Percentiles rank a stretch among this genome's conserved stretches.
These are phyloP conservation scores for Isichthys henryi DNA, from an alignment of 2,113 vertebrate species.

Conservation along the genomic window DNA sequence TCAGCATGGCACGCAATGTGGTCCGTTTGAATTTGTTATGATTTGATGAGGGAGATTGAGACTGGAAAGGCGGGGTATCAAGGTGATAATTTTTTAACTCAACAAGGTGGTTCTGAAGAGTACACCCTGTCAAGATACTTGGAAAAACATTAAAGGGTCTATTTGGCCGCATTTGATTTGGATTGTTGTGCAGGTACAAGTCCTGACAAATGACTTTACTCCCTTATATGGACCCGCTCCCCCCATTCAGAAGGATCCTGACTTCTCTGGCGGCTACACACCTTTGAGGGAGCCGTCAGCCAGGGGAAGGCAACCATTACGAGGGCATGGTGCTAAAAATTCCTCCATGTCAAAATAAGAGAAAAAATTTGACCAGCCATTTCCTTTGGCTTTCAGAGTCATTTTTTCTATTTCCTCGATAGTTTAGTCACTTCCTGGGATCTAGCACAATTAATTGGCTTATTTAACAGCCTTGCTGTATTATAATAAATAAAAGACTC, in stretches of 20 bases:
- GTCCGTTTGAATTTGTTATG: background rate
- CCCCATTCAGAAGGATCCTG: background rate
- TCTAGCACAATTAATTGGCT: background rate
- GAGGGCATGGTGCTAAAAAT: conserved; percentile 51
- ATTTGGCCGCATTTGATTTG: conserved; percentile 24
- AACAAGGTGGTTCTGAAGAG: background rate
- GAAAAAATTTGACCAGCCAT: conserved; percentile 38
- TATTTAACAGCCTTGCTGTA: background rate
- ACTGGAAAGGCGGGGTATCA: background rate
- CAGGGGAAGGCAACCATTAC: conserved; percentile 34
- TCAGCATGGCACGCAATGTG: conserved; percentile 4
- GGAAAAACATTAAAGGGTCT: background rate
- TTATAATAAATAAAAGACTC: background rate
- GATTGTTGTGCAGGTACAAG: conserved; percentile 25
- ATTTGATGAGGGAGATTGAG: background rate
- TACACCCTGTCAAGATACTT: background rate
- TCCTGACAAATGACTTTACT: conserved; percentile 30
- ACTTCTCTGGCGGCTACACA: conserved; percentile 20
- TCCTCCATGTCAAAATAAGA: conserved; percentile 38
- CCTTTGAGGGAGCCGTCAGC: conserved; percentile 42
- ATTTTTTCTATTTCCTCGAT: conserved; percentile 25
- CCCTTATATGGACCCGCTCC: background rate
- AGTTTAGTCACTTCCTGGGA: conserved; percentile 13
- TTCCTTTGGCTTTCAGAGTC: conserved; percentile 27
- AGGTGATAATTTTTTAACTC: background rate